Evolutionary conservation across 2,888 invertebrate genomes (phyloP).

Genomic region (Drosophila meridionalis): DNA sequence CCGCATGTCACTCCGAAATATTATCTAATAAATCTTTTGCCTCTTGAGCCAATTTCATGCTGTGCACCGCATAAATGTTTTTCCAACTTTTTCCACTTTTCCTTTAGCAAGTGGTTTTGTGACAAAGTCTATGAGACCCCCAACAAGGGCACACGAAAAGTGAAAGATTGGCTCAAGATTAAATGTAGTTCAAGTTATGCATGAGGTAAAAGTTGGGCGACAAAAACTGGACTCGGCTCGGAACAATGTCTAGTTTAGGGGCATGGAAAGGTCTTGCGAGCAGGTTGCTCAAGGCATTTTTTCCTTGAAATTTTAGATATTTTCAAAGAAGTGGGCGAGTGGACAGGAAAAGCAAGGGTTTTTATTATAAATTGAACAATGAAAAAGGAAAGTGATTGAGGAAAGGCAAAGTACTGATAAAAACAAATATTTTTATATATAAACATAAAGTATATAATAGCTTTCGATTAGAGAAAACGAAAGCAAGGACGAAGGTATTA

Average conservation of each 20-base stretch:
- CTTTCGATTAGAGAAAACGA: too few species aligned
- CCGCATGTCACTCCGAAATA: constrained; percentile 1
- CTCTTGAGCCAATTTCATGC: constrained; percentile 34
- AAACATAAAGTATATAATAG: background rate
- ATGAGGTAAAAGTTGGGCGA: constrained; percentile 41
- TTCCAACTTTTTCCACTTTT: constrained; percentile 40
- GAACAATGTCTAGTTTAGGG: background rate
- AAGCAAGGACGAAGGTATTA: too few species aligned
- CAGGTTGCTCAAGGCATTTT: background rate
- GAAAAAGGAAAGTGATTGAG: background rate
- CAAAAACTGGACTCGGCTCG: background rate
- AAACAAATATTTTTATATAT: too few species aligned
- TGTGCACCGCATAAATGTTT: constrained; percentile 42
- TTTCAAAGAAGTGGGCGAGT: background rate
- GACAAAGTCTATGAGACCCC: constrained; percentile 11
- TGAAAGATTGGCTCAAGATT: constrained; percentile 37
- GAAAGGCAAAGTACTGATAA: background rate
- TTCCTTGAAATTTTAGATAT: background rate
- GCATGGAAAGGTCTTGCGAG: constrained; percentile 1
- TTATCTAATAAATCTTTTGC: constrained; percentile 29
- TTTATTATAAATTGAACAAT: background rate
- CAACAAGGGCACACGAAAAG: constrained; percentile 24
- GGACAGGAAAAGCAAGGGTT: background rate
- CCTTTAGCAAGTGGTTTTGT: constrained; percentile 10
- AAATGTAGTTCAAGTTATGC: constrained; percentile 14